Conservation (phyloP, 1,140 invertebrate species). For the Atta cephalotes region DNA sequence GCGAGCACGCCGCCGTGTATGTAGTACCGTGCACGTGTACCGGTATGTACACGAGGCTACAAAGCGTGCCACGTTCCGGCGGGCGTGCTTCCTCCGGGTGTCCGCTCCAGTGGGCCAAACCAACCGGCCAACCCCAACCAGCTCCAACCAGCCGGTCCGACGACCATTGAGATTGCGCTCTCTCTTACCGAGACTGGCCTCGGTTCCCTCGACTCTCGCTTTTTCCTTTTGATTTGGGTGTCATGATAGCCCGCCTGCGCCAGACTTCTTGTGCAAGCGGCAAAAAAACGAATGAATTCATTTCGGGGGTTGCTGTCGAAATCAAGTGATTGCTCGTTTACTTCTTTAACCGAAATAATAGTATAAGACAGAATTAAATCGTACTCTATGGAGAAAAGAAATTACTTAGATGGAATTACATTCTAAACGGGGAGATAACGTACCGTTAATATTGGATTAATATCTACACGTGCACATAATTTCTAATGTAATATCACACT, state of each 20-base stretch:
- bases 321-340: constrained; percentile 13
- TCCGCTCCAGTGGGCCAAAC: constrained; percentile 86
- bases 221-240: constrained; percentile 77
- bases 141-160: constrained; percentile 75
- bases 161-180: constrained; percentile 82
- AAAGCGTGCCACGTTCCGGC: constrained; percentile 86
- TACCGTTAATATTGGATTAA: constrained; percentile 18
- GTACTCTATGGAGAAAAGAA: background rate
- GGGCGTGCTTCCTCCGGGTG: constrained; percentile 86
- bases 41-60: constrained; percentile 79
- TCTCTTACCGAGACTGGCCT: constrained; percentile 69
- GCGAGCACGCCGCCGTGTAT: constrained; percentile 40
- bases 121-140: constrained; percentile 83
- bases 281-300: constrained; percentile 40
- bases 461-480: constrained; percentile 21
- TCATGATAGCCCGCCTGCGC: constrained; percentile 70
- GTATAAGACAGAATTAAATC: background rate
- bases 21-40: constrained; percentile 69
- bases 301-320: constrained; percentile 43
- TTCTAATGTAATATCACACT: background rate
- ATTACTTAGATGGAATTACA: background rate
- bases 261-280: constrained; percentile 50
- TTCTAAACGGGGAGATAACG: constrained; percentile 46
- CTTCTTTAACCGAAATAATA: background rate
- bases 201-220: constrained; percentile 74